Conservation (phyloP, 1,140 invertebrate genomes). For the Cydia amplana region DNA sequence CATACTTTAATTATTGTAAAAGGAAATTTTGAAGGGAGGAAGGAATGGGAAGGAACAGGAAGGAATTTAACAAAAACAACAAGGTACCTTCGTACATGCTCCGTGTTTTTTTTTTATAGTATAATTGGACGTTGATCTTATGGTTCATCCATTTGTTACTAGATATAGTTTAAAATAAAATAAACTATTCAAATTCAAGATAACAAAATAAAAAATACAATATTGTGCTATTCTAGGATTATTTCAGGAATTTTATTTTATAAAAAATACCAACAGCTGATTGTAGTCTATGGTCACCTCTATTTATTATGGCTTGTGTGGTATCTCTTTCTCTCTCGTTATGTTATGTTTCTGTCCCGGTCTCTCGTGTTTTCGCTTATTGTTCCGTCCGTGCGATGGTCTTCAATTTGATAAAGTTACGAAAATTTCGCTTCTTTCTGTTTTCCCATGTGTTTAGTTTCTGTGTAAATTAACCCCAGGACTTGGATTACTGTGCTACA, state of each 20-base stretch:
- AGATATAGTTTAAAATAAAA: too few relatives aligned
- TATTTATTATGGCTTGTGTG: conserved; percentile 33
- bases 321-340: neutral
- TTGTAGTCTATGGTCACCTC: conserved; percentile 34
- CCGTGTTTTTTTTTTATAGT: neutral
- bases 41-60: too few relatives aligned
- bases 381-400: conserved; percentile 57
- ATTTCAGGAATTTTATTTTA: neutral
- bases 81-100: neutral
- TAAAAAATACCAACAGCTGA: conserved; percentile 34
- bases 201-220: too few relatives aligned
- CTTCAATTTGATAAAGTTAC: conserved; percentile 59
- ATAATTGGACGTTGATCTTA: neutral
- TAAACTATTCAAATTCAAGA: too few relatives aligned
- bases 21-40: too few relatives aligned
- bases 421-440: conserved; percentile 55
- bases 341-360: conserved; percentile 33
- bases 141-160: neutral
- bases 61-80: neutral
- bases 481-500: conserved; percentile 47
- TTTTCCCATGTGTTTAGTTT: conserved; percentile 51
- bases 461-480: conserved; percentile 41
- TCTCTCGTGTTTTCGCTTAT: conserved; percentile 55
- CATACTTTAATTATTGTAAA: too few relatives aligned
- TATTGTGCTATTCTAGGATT: too few relatives aligned